These are phyloP conservation scores for Tenrec ecaudatus DNA, from an alignment of 2,113 vertebrate species.

Conservation along the genomic window DNA sequence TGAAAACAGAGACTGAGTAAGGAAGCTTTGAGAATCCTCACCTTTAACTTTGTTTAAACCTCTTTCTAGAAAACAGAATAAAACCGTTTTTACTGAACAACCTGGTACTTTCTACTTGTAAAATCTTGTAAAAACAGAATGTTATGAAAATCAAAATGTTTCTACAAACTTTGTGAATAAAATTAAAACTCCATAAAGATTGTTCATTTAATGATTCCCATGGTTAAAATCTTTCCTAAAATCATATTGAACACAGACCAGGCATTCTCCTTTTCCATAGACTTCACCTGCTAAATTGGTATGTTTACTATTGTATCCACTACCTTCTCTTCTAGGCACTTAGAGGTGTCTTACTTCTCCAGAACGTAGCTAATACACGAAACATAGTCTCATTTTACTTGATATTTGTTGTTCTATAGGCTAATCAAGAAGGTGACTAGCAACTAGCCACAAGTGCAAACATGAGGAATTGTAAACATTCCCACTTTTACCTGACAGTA, in stretches of 20 bases:
- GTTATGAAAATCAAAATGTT: background rate
- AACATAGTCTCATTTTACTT: background rate
- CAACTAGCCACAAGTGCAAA: background rate
- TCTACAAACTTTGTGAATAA: background rate
- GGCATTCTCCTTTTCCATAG: background rate
- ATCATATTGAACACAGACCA: background rate
- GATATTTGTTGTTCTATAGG: background rate
- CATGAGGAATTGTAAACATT: background rate
- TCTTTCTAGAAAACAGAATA: background rate
- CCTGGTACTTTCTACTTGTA: background rate
- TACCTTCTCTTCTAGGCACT: background rate
- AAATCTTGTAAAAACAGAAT: background rate
- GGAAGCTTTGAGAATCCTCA: background rate
- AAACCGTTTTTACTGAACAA: background rate
- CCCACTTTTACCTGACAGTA: background rate
- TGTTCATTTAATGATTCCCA: conserved; percentile 3
- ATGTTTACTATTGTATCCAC: conserved; percentile 1
- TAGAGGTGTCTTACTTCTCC: too few relatives aligned
- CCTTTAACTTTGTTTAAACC: background rate
- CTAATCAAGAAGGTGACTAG: background rate
- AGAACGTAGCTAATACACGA: background rate
- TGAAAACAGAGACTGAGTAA: conserved; percentile 8
- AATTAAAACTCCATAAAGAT: conserved; percentile 22
- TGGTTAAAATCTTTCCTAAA: background rate
- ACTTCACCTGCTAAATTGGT: background rate